These are phyloP conservation scores for Pycnomerus fuliginosus DNA, from an alignment of 2,888 invertebrate species.

Conservation along the genomic window DNA sequence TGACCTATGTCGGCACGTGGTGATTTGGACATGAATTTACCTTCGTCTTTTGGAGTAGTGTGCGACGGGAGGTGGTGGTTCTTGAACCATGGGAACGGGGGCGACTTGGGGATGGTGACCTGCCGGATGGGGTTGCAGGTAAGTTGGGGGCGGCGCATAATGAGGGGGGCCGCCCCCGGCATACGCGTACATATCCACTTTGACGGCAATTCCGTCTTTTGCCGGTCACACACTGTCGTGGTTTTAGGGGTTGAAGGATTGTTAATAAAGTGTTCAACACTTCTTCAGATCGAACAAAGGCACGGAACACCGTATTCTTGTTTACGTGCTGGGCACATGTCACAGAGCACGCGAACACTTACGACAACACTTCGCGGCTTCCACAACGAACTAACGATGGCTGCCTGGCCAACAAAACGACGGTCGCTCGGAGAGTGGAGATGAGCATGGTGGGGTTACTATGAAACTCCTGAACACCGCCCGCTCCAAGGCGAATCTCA, in stretches of 20 bases:
- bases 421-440: slow-evolving; percentile 21
- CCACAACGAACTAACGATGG: slow-evolving; percentile 22
- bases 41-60: slow-evolving; percentile 54
- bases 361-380: slow-evolving; percentile 7
- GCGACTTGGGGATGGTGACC: slow-evolving; percentile 44
- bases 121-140: slow-evolving; percentile 49
- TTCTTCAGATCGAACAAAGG: neutral
- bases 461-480: slow-evolving; percentile 16
- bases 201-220: slow-evolving; percentile 13
- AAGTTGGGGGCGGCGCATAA: slow-evolving; percentile 53
- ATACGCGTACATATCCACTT: slow-evolving; percentile 53
- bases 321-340: slow-evolving; percentile 15
- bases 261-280: neutral
- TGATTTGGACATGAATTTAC: too few species aligned
- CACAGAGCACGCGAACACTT: slow-evolving; percentile 9
- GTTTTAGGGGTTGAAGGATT: slow-evolving; percentile 1
- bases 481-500: slow-evolving; percentile 14
- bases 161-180: slow-evolving; percentile 54
- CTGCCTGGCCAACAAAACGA: slow-evolving; percentile 16
- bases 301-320: slow-evolving; percentile 2
- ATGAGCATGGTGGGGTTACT: slow-evolving; percentile 27
- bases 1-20: too few species aligned
- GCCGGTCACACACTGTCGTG: neutral
- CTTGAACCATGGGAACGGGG: slow-evolving; percentile 35
- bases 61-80: slow-evolving; percentile 46